Evolutionary conservation across 2,113 vertebrate species (phyloP).

Genomic region (Odocoileus virginianus): DNA sequence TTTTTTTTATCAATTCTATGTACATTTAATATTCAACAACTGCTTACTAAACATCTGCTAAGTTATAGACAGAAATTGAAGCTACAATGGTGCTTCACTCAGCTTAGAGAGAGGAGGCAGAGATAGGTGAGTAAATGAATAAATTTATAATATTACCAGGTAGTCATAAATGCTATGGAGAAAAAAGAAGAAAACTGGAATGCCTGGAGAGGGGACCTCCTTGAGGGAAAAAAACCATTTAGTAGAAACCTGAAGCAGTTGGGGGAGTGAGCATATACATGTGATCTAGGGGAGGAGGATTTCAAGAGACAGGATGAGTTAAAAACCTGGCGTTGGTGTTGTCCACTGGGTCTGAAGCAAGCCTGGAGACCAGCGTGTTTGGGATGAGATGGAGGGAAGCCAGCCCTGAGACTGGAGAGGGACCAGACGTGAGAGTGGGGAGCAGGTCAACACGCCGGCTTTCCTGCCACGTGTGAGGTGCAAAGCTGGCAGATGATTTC

Average conservation of each 20-base stretch:
- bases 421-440: not conserved
- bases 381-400: not conserved
- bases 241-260: not conserved
- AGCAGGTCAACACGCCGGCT: not conserved
- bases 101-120: not conserved
- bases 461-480: not conserved
- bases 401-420: not conserved
- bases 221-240: not conserved
- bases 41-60: not conserved
- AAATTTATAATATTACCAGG: not conserved
- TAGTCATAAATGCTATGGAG: not conserved
- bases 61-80: not conserved
- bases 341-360: not conserved
- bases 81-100: not conserved
- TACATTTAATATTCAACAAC: not conserved
- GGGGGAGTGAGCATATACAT: too few species aligned
- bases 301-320: not conserved
- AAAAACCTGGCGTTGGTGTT: not conserved
- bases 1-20: not conserved
- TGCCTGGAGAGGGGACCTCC: not conserved
- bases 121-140: not conserved
- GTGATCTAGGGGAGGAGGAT: not conserved
- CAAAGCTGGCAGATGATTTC: not conserved
- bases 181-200: not conserved
- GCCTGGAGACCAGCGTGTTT: not conserved